Percentiles rank a stretch among this genome's conserved stretches.
Conservation (phyloP, 2,113 vertebrate genomes). For the Eclectus roratus region DNA sequence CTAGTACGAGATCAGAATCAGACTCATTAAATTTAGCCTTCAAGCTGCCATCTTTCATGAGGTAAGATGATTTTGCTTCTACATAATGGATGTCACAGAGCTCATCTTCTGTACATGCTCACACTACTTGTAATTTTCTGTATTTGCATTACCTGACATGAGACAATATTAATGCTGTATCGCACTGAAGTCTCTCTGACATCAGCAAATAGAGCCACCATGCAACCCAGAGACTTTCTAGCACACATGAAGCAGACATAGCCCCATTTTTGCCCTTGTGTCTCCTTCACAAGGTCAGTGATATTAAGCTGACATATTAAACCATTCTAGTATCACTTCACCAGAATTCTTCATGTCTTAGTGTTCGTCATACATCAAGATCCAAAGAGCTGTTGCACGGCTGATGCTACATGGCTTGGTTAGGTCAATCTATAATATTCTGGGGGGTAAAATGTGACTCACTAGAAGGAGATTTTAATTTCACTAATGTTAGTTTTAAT, state of each 20-base stretch:
- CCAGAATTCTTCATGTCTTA: neutral
- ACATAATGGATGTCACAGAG: constrained; percentile 49
- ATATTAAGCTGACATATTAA: neutral
- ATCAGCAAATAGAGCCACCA: constrained; percentile 52
- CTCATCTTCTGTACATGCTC: constrained; percentile 44
- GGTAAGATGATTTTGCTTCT: constrained; percentile 8
- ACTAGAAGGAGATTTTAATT: neutral
- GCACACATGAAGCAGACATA: neutral
- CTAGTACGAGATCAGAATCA: constrained; percentile 20
- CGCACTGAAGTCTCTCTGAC: constrained; percentile 47
- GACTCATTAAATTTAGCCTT: constrained; percentile 26
- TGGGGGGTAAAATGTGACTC: neutral
- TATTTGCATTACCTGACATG: constrained; percentile 62
- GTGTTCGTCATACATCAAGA: neutral
- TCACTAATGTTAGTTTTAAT: neutral
- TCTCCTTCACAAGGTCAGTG: constrained; percentile 22
- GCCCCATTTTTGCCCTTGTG: neutral
- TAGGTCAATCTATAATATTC: neutral
- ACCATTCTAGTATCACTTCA: neutral
- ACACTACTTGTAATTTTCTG: constrained; percentile 35
- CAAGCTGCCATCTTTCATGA: constrained; percentile 40
- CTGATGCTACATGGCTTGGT: neutral
- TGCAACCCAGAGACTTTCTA: neutral
- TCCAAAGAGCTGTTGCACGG: neutral
- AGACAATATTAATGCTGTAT: constrained; percentile 36